phyloP scores from a whole-genome alignment of 53 echinoderm and acorn worm genomes.

The Antedon mediterranea region DNA sequence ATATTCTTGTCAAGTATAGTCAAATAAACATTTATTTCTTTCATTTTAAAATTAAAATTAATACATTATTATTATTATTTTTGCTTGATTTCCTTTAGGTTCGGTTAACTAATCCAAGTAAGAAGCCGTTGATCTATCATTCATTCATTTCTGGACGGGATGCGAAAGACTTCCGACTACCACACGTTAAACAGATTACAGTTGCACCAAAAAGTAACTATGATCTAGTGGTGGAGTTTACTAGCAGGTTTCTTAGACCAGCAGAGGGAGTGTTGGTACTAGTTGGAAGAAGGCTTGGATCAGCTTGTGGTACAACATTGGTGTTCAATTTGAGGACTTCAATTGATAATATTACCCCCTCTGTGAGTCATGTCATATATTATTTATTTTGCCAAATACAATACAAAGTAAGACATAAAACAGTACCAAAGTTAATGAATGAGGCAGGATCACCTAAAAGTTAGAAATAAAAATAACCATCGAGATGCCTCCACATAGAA shows the following conservation, averaged over 20 bases:
- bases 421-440: too few species aligned
- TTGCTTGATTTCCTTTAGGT: too few species aligned
- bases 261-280: constrained; percentile 82
- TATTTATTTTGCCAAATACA: too few species aligned
- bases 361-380: too few species aligned
- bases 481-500: too few species aligned
- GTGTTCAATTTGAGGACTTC: constrained; percentile 84
- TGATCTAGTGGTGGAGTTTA: constrained; percentile 68
- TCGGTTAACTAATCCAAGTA: constrained; percentile 85
- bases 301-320: constrained; percentile 75
- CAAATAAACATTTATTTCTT: too few species aligned
- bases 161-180: constrained; percentile 63
- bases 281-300: constrained; percentile 79
- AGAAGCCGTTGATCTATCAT: constrained; percentile 78
- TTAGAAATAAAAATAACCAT: too few species aligned
- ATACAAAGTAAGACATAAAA: too few species aligned
- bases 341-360: constrained; percentile 79
- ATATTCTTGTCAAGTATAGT: too few species aligned
- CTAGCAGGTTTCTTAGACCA: constrained; percentile 81
- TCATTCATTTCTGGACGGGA: constrained; percentile 85
- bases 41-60: too few species aligned
- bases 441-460: too few species aligned
- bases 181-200: constrained; percentile 43
- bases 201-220: constrained; percentile 59
- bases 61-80: too few species aligned